phyloP scores from a whole-genome alignment of 2,797 vertebrate genomes.

The Leptodactylus fallax region DNA sequence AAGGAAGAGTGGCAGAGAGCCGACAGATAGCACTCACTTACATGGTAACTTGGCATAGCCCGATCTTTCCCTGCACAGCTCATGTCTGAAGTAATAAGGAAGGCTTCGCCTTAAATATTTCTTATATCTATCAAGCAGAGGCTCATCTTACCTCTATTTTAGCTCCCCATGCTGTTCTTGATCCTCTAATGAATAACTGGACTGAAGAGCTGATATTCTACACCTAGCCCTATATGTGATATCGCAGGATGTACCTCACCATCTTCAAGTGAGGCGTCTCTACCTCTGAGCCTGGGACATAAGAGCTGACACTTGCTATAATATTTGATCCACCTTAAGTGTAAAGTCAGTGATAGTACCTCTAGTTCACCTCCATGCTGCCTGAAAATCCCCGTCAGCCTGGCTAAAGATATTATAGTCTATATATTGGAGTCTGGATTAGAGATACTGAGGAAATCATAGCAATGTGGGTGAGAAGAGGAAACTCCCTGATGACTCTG shows the following conservation, averaged over 20 bases:
- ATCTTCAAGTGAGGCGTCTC: not conserved
- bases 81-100: slow-evolving; percentile 34
- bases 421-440: slow-evolving; percentile 9
- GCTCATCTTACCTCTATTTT: not conserved
- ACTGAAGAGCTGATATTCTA: slow-evolving; percentile 20
- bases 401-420: slow-evolving; percentile 1
- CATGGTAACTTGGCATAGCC: slow-evolving; percentile 2
- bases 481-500: slow-evolving; percentile 56
- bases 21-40: slow-evolving; percentile 51
- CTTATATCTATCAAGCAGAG: not conserved
- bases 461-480: slow-evolving; percentile 44
- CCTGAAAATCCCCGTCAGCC: not conserved
- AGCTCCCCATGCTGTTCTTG: not conserved
- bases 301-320: not conserved
- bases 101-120: not conserved
- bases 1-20: slow-evolving; percentile 38
- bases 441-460: slow-evolving; percentile 27
- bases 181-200: not conserved
- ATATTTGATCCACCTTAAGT: not conserved
- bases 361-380: not conserved
- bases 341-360: not conserved
- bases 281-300: not conserved
- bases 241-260: not conserved
- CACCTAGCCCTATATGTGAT: not conserved
- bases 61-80: slow-evolving; percentile 10